phyloP scores from a whole-genome alignment of 2,888 invertebrate genomes.

The Caenorhabditis uteleia region DNA sequence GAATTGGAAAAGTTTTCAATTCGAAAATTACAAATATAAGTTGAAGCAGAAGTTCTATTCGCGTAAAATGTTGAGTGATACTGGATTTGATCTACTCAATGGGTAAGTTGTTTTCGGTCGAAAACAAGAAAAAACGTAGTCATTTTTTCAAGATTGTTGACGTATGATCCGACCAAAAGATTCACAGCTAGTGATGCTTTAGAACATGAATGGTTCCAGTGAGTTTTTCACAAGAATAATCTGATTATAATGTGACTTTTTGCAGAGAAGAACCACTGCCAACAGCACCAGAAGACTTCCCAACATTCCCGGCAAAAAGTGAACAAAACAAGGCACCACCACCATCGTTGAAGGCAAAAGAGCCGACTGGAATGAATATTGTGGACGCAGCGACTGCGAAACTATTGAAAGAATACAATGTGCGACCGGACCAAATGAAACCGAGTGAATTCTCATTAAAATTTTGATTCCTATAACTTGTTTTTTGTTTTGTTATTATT shows the following conservation, averaged over 20 bases:
- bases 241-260: no score
- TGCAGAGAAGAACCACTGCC: conserved; percentile 81
- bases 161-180: conserved; percentile 87
- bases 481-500: background rate
- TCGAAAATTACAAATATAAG: conserved; percentile 82
- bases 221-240: no score
- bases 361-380: conserved; percentile 80
- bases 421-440: conserved; percentile 40
- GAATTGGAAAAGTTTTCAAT: conserved; percentile 23
- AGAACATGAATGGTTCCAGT: conserved; percentile 74
- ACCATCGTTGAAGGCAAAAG: conserved; percentile 69
- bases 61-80: conserved; percentile 73
- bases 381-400: conserved; percentile 73
- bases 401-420: conserved; percentile 44
- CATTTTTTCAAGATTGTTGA: no score
- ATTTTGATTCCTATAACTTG: conserved; percentile 16
- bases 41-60: conserved; percentile 77
- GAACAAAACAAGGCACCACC: conserved; percentile 76
- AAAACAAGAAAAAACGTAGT: no score
- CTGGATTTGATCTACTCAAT: no score
- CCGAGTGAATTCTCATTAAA: conserved; percentile 36
- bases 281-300: conserved; percentile 96
- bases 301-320: conserved; percentile 99
- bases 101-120: no score
- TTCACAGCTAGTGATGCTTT: conserved; percentile 87